phyloP scores from a whole-genome alignment of 1,140 invertebrate genomes.

The Macrotrachela quadricornifera region DNA sequence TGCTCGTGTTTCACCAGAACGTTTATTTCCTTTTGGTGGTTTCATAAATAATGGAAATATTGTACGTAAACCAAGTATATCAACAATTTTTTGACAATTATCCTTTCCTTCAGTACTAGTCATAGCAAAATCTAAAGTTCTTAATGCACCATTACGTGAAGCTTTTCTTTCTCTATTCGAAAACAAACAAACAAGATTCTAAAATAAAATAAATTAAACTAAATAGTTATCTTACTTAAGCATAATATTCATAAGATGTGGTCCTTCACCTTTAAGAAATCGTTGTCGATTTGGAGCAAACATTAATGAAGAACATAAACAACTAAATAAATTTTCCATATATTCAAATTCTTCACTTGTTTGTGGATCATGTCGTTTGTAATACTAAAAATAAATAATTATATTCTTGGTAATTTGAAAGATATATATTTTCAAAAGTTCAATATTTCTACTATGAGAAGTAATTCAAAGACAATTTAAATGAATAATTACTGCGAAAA shows the following conservation, averaged over 20 bases:
- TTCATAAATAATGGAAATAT: constrained; percentile 98
- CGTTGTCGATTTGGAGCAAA: constrained; percentile 59
- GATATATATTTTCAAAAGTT: neutral
- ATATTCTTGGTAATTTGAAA: too few species aligned
- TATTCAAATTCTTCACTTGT: constrained; percentile 79
- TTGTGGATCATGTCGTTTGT: constrained; percentile 76
- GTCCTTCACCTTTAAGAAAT: constrained; percentile 76
- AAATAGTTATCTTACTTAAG: constrained; percentile 38
- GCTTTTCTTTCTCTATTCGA: constrained; percentile 67
- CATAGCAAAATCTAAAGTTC: constrained; percentile 86
- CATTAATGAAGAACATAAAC: constrained; percentile 76
- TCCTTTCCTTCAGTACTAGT: constrained; percentile 70
- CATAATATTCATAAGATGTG: constrained; percentile 91
- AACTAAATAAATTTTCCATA: constrained; percentile 96
- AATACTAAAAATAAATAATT: constrained; percentile 39
- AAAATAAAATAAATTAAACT: neutral
- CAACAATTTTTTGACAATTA: constrained; percentile 94
- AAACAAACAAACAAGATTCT: constrained; percentile 2
- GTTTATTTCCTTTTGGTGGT: constrained; percentile 51
- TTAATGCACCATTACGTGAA: constrained; percentile 79
- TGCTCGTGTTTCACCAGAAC: neutral
- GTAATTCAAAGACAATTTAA: too few species aligned
- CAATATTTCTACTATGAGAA: neutral
- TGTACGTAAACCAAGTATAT: constrained; percentile 80
- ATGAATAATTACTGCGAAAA: too few species aligned